Conservation (phyloP, 2,113 vertebrate genomes). For the Paracyprichromis sp. region DNA sequence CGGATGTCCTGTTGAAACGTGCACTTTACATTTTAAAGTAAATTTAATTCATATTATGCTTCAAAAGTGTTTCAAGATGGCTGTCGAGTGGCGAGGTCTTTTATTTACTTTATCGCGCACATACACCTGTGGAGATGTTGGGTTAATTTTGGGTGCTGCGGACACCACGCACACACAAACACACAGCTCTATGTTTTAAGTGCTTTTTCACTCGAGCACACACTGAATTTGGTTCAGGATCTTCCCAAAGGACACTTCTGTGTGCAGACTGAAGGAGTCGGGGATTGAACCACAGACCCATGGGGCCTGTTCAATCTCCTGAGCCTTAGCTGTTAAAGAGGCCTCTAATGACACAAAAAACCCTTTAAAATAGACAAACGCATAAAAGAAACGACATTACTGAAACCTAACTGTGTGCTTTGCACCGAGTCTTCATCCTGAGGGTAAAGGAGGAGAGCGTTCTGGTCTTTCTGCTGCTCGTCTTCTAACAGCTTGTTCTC, state of each 20-base stretch:
- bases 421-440: not conserved
- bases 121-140: not conserved
- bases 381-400: not conserved
- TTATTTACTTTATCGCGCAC: not conserved
- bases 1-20: not conserved
- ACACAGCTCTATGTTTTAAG: not conserved
- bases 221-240: not conserved
- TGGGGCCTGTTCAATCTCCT: not conserved
- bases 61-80: accelerated
- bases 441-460: not conserved
- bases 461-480: not conserved
- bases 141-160: not conserved
- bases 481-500: not conserved
- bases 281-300: not conserved
- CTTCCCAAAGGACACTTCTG: not conserved
- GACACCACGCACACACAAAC: not conserved
- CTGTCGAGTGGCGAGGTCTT: not conserved
- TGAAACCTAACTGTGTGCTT: accelerated
- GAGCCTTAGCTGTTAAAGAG: not conserved
- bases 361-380: not conserved
- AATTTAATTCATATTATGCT: accelerated
- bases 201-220: not conserved
- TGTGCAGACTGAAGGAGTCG: not conserved
- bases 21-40: not conserved
- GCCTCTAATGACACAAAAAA: not conserved